Evolutionary conservation across 2,797 vertebrate genomes (phyloP).

Genomic region (Pseudotriccus pelzelni): DNA sequence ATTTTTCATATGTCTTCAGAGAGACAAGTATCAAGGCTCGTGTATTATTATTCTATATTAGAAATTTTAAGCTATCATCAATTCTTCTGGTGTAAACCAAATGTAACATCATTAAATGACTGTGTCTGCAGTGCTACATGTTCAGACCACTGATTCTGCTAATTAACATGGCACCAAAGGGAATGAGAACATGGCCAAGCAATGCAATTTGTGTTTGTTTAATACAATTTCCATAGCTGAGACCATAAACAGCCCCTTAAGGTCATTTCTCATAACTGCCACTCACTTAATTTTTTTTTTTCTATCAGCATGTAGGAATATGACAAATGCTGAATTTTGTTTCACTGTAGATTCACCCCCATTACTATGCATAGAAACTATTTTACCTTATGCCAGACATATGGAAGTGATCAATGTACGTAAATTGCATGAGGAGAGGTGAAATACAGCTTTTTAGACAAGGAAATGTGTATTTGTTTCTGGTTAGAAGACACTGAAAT

Average conservation of each 20-base stretch:
- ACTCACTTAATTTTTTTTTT: constrained; percentile 23
- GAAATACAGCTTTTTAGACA: constrained; percentile 60
- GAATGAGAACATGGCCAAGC: constrained; percentile 20
- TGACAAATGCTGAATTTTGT: constrained; percentile 68
- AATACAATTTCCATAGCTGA: constrained; percentile 26
- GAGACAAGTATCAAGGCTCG: background rate
- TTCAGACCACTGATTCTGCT: background rate
- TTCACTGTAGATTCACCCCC: constrained; percentile 65
- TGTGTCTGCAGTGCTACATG: background rate
- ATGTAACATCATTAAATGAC: background rate
- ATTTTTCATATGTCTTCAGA: background rate
- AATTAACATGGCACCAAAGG: constrained; percentile 59
- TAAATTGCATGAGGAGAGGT: constrained; percentile 75
- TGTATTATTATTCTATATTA: background rate
- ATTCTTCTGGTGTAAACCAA: constrained; percentile 11
- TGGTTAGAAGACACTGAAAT: constrained; percentile 62
- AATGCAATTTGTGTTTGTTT: constrained; percentile 6
- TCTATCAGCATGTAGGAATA: constrained; percentile 30
- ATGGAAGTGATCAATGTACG: constrained; percentile 77
- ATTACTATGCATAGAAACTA: constrained; percentile 72
- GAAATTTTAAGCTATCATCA: background rate
- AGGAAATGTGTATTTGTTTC: constrained; percentile 63
- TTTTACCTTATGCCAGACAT: constrained; percentile 78
- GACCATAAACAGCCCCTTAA: constrained; percentile 39
- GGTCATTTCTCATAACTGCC: constrained; percentile 49